phyloP scores from a whole-genome alignment of 2,113 vertebrate species.

The Rhipidura dahli region DNA sequence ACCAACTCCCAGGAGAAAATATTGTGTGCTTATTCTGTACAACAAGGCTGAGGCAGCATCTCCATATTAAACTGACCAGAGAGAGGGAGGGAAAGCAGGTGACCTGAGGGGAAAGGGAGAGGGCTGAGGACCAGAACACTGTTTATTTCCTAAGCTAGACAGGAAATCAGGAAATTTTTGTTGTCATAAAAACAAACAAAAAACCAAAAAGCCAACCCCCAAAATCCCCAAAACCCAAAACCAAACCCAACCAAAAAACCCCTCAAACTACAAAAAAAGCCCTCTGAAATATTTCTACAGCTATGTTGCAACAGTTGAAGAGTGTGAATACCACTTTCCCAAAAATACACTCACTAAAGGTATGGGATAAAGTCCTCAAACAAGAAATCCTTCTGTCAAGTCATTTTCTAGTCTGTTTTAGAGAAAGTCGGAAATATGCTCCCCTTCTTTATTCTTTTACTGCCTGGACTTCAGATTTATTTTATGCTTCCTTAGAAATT shows the following conservation, averaged over 20 bases:
- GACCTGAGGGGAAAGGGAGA: conserved; percentile 7
- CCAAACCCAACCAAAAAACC: fast-evolving
- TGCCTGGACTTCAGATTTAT: conserved; percentile 18
- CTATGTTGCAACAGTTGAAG: conserved; percentile 32
- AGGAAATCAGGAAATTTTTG: too few relatives aligned
- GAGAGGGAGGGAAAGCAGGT: conserved; percentile 19
- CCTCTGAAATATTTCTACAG: not conserved
- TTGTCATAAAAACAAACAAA: conserved; percentile 10
- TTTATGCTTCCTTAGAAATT: conserved; percentile 2
- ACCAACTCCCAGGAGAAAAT: conserved; percentile 87
- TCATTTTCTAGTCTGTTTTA: not conserved
- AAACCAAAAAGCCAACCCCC: not conserved
- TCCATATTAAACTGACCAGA: conserved; percentile 84
- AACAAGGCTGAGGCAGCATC: conserved; percentile 80
- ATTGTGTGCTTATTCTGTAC: conserved; percentile 82
- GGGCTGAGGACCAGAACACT: not conserved
- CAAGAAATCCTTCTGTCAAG: not conserved
- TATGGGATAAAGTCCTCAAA: conserved; percentile 10
- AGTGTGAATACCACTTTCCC: not conserved
- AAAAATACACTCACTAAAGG: not conserved
- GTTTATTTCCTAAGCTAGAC: conserved; percentile 46
- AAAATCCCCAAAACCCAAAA: not conserved
- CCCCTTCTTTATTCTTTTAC: not conserved
- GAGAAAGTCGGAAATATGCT: not conserved
- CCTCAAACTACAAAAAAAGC: not conserved